Conservation (phyloP, 2,888 invertebrate genomes). For the Erannis defoliaria region DNA sequence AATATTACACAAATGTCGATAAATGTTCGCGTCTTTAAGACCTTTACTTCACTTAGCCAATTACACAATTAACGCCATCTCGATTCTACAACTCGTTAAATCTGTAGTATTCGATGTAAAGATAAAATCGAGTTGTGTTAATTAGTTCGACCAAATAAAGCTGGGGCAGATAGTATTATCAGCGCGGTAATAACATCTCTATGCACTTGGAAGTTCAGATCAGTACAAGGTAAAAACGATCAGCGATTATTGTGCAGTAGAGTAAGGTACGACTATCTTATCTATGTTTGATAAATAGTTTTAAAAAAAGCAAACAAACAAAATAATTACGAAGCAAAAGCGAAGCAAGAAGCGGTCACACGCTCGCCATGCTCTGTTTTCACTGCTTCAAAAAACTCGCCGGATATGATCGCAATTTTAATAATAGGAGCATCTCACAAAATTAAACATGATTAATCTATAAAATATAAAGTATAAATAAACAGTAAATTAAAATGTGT, state of each 20-base stretch:
- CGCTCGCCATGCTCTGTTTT: no score
- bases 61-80: not conserved
- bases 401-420: no score
- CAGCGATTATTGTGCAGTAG: not conserved
- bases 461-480: no score
- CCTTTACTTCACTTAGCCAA: not conserved
- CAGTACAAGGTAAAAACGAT: not conserved
- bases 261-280: no score
- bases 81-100: not conserved
- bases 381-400: no score
- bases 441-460: no score
- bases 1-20: not conserved
- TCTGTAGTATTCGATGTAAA: slow-evolving; percentile 4
- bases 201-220: slow-evolving; percentile 26
- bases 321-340: no score
- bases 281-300: no score
- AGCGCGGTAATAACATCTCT: slow-evolving; percentile 22
- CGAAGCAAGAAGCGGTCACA: no score
- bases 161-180: slow-evolving; percentile 12
- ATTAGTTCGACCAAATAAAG: slow-evolving; percentile 26
- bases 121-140: slow-evolving; percentile 11
- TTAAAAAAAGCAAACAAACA: no score
- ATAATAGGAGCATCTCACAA: no score
- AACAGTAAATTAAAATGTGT: no score
- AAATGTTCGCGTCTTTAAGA: not conserved